Conservation (phyloP, 37 sponge, comb jelly and placozoan genomes). For the Geodia barretti region DNA sequence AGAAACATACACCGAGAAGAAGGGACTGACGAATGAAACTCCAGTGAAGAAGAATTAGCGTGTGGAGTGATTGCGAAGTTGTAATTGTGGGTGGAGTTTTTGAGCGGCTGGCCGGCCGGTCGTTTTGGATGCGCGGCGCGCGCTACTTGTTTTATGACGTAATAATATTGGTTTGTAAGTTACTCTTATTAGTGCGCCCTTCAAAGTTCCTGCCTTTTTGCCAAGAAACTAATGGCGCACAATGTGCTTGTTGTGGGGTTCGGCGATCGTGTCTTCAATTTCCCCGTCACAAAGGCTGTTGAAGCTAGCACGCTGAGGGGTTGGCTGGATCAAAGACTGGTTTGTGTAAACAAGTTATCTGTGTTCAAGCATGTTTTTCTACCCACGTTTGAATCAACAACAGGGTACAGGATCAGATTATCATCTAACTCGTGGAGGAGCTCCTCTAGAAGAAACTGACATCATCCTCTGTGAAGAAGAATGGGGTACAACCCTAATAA, state of each 20-base stretch:
- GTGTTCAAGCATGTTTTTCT: neutral
- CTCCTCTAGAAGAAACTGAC: constrained; percentile 42
- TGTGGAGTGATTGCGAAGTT: too few relatives aligned
- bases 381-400: too few relatives aligned
- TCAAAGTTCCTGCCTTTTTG: too few relatives aligned
- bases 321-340: neutral
- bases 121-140: too few relatives aligned
- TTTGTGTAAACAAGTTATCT: neutral
- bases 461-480: neutral
- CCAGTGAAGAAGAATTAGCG: too few relatives aligned
- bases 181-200: too few relatives aligned
- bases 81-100: too few relatives aligned
- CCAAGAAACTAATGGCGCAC: neutral
- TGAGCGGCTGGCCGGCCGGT: too few relatives aligned
- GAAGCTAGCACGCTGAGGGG: constrained; percentile 5
- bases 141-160: too few relatives aligned
- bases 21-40: too few relatives aligned
- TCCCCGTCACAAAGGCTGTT: neutral
- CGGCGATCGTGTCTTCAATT: constrained; percentile 17
- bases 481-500: constrained; percentile 5
- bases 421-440: constrained; percentile 39
- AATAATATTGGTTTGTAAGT: too few relatives aligned
- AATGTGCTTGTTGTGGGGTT: constrained; percentile 22
- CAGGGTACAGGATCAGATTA: neutral
- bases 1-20: too few relatives aligned